Base-by-base conservation (phyloP, 2,888 invertebrate genomes). In the Tethea ocularis region DNA sequence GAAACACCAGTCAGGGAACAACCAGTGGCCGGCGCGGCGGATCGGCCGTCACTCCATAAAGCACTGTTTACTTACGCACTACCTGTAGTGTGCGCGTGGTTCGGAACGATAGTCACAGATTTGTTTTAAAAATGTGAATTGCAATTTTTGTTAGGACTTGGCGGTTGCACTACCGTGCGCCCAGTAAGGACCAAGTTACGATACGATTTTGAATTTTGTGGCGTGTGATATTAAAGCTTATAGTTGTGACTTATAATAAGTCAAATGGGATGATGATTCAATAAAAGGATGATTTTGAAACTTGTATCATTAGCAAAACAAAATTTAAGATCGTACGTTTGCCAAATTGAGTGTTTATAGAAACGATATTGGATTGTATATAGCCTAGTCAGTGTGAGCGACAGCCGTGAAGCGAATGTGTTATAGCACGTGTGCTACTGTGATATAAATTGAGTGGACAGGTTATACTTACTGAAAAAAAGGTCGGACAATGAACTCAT, bases 31-130 rank as follows among this genome's bases (percentile, higher is more conserved):
- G 84, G 67, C 36, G 83, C 91, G 54, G 93, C 92, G 0, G 85
- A 89, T 2, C 72, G 86, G 1, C 94, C 90, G 61, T 94, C 95
- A 15, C 84, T 96, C 4, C 93, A 94, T 13, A 93, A 93, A 66
- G 96, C 96, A 26, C 87, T 97, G 56, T 92, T 96, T 74, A 94
- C 96, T 55, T 97, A 97, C 88, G 94, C 97, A 64, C 89, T 97
- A 82, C 97, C 97, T 4, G 95, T 97, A 51, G 96, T 96, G 71
- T 95, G 97, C 87, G 96, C 96, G 80, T 97, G 97, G 97, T 96
- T 97, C 88, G 97, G 97, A 61, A 95, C 96, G 67, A 95, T 96
- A 76, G 95, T 97, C 85, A 95, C 96, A 78, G 97, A 97, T 87
- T 94, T 97, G 91, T 96, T 97, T 94, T 97, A 96, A 36, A 36